These are phyloP conservation scores for Stigmatopora argus DNA, from an alignment of 2,113 vertebrate genomes.

Conservation along the genomic window DNA sequence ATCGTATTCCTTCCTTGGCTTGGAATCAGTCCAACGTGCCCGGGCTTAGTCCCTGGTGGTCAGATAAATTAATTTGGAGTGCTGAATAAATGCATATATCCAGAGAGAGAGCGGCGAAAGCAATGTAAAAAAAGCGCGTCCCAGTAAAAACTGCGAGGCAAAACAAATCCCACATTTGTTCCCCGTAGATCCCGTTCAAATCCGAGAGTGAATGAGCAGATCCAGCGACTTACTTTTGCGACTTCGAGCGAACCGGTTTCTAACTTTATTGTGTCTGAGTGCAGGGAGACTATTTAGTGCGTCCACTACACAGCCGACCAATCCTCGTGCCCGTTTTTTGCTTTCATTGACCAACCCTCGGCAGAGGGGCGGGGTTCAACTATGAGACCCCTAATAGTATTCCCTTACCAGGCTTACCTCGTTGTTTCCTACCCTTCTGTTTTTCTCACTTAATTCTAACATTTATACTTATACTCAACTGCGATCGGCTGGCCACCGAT, in stretches of 20 bases:
- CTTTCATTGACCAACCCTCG: constrained; percentile 55
- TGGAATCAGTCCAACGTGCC: constrained; percentile 15
- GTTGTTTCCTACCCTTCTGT: constrained; percentile 4
- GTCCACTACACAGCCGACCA: constrained; percentile 40
- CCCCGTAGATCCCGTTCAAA: constrained; percentile 4
- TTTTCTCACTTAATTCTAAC: constrained; percentile 18
- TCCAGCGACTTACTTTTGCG: constrained; percentile 24
- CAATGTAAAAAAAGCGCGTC: background rate
- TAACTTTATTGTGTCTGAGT: constrained; percentile 60
- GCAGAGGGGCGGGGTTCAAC: constrained; percentile 47
- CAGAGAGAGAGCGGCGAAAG: constrained; percentile 7
- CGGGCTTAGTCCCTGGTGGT: background rate
- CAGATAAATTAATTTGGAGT: constrained; percentile 25
- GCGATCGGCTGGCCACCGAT: no score
- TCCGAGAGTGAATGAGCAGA: constrained; percentile 13
- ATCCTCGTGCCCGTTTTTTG: constrained; percentile 39
- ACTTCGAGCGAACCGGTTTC: constrained; percentile 31
- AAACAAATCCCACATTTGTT: constrained; percentile 21
- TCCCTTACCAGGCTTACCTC: background rate
- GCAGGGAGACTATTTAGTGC: constrained; percentile 32
- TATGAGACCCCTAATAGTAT: constrained; percentile 9
- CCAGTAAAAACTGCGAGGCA: background rate
- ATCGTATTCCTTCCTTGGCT: constrained; percentile 1
- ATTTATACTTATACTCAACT: background rate
- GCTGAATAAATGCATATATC: constrained; percentile 31